A percentile compares a stretch with the other conserved stretches of the same genome.
These are phyloP conservation scores for Abrostola tripartita DNA, from an alignment of 2,888 invertebrate genomes.

Conservation along the genomic window DNA sequence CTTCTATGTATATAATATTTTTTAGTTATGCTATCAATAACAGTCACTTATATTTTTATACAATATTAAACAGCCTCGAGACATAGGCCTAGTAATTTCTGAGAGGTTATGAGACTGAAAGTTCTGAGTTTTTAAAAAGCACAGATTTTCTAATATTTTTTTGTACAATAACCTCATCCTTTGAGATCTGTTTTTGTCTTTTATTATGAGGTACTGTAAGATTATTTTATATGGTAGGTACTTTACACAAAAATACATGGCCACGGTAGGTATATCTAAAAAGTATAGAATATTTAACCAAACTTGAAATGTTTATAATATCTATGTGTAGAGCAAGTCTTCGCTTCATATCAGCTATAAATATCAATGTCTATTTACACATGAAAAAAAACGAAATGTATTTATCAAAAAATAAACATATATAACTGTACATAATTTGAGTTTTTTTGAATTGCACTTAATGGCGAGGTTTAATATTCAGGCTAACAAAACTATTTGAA, in stretches of 20 bases:
- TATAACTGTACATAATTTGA: neutral
- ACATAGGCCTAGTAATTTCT: neutral
- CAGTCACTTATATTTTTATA: neutral
- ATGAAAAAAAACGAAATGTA: constrained; percentile 17
- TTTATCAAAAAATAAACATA: constrained; percentile 78
- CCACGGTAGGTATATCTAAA: no score
- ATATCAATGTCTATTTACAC: constrained; percentile 27
- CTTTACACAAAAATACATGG: neutral
- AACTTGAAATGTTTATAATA: no score
- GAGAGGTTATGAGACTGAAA: constrained; percentile 6
- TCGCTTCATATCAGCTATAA: constrained; percentile 10
- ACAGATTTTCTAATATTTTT: constrained; percentile 1
- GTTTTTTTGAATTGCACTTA: no score
- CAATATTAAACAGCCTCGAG: constrained; percentile 4
- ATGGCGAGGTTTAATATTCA: no score
- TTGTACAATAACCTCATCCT: constrained; percentile 1
- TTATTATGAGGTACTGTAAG: neutral
- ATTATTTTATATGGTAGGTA: neutral
- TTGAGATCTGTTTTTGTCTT: neutral
- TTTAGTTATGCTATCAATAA: no score
- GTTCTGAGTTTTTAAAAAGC: constrained; percentile 1
- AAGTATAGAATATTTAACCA: no score
- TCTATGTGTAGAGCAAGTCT: constrained; percentile 9
- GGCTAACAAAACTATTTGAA: no score
- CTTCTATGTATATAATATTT: no score